Evolutionary conservation across 2,888 invertebrate genomes (phyloP).

Genomic region (Drosophila nr. perissopoda): DNA sequence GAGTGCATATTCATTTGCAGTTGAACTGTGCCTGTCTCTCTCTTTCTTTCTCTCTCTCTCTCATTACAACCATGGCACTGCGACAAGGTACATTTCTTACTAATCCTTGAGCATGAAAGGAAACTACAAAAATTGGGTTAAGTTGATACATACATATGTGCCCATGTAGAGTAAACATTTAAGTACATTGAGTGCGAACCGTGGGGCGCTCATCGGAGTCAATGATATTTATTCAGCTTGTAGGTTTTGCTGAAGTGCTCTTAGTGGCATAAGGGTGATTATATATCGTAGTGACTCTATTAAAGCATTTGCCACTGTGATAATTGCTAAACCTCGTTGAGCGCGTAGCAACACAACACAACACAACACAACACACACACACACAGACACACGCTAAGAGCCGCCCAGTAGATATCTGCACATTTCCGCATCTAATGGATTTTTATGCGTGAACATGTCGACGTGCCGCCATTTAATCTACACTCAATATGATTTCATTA

Average conservation of each 20-base stretch:
- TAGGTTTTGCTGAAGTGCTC: conserved; percentile 57
- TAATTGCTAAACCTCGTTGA: conserved; percentile 65
- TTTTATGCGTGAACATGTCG: conserved; percentile 68
- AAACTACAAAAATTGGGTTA: conserved; percentile 67
- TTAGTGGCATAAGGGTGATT: conserved; percentile 30
- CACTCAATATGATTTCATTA: conserved; percentile 76
- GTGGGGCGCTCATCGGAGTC: conserved; percentile 21
- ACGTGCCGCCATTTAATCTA: conserved; percentile 77
- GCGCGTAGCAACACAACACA: conserved; percentile 15
- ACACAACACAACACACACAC: conserved; percentile 4
- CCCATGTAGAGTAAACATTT: background rate
- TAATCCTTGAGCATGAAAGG: conserved; percentile 14
- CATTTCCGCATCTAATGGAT: conserved; percentile 73
- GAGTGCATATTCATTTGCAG: conserved; percentile 25
- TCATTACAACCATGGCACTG: conserved; percentile 20
- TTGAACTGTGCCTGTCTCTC: conserved; percentile 1
- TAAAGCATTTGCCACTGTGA: conserved; percentile 67
- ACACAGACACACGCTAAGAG: background rate
- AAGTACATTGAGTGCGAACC: conserved; percentile 4
- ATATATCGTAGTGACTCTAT: conserved; percentile 43
- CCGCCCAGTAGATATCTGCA: conserved; percentile 35
- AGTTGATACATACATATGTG: conserved; percentile 42
- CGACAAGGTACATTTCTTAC: background rate
- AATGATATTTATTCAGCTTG: conserved; percentile 50
- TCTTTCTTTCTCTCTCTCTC: conserved; percentile 2